Evolutionary conservation across 2,888 invertebrate genomes (phyloP), one percentile per base, ranked within the genome.

Genomic region (Hylaea fasciaria): DNA sequence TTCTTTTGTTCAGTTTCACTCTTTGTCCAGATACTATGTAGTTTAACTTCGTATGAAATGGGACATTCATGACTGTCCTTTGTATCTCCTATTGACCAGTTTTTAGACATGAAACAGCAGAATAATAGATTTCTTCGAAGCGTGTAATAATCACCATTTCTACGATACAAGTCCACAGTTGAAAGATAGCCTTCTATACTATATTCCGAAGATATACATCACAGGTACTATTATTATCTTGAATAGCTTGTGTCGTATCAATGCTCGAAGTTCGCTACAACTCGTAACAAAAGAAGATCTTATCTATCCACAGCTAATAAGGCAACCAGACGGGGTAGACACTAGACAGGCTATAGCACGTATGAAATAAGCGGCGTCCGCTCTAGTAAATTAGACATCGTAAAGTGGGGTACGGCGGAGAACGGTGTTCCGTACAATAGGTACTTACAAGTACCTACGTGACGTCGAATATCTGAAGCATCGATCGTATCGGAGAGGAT

Each of bases 311-410:
- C 43, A 51, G 57, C 62, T 65, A 69, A 64, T 63, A 69, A 56
- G 69, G 60, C 58, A 60, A 57, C 62, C 62, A 67, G 56, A 62
- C 54, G 32, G 56, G 40, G 63, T 62, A 65, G 69, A 69, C 69
- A 48, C n/a, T n/a, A n/a, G n/a, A n/a, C n/a, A 61, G 50, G 52
- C 63, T 62, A 63, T 65, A 69, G 66, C 52, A 58, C 50, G 61
- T 62, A 64, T 67, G 58, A 65, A 68, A 69, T 69, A 66, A 63
- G 50, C 57, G 62, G 45, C 51, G 64, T 60, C 59, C 65, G 57
- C 53, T 65, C 40, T 51, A 62, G 55, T 66, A 59, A 63, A 64
- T 56, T 63, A 65, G 41, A 49, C 53, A 63, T 51, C 41, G 49
- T 62, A 56, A 32, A 47, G 16, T 56, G 39, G 50, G 47, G 35